Conservation (phyloP, 2,113 vertebrate species). For the Sturnus vulgaris region DNA sequence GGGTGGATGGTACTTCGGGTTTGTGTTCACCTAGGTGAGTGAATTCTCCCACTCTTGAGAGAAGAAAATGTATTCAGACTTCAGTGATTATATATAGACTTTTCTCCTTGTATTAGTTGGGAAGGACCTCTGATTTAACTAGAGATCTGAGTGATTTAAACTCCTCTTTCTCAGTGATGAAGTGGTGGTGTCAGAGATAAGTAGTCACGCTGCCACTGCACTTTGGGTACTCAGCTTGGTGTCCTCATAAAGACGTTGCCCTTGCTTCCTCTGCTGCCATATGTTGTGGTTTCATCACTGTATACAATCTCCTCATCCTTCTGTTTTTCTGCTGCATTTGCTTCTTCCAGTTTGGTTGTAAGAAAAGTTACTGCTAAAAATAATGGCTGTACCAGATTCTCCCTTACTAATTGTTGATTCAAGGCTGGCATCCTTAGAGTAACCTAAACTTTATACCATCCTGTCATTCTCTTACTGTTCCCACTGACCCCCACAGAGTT, state of each 20-base stretch:
- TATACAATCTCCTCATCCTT: background rate
- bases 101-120: background rate
- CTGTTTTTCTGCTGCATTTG: background rate
- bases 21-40: background rate
- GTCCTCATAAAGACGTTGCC: background rate
- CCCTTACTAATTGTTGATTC: background rate
- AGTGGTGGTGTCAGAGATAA: background rate
- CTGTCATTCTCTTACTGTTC: background rate
- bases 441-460: background rate
- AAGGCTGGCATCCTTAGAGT: background rate
- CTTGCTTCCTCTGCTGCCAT: background rate
- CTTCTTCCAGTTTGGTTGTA: background rate
- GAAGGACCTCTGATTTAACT: background rate
- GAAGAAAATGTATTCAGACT: background rate
- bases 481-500: background rate
- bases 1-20: background rate
- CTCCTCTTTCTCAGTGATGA: background rate
- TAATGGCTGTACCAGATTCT: background rate
- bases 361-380: background rate
- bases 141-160: background rate
- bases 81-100: background rate
- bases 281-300: background rate
- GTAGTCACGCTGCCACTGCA: fast-evolving
- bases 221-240: too few relatives aligned
- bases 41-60: background rate